Percentiles rank a stretch among this genome's conserved stretches.
These are phyloP conservation scores for Potamarius usumacintae DNA, from an alignment of 2,113 vertebrate genomes.

Conservation along the genomic window DNA sequence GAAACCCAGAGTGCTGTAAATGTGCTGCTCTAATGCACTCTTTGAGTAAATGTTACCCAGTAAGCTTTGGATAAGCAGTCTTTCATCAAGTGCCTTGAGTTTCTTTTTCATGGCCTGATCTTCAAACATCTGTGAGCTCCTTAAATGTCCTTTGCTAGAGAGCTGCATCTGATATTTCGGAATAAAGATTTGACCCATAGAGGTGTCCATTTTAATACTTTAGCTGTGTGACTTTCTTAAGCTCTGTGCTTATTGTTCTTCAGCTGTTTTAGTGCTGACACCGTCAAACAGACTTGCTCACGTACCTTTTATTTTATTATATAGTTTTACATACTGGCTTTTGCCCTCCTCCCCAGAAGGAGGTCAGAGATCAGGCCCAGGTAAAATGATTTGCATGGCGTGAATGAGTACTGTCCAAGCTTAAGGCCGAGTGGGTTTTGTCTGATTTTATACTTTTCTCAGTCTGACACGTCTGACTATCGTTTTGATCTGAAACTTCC, in stretches of 20 bases:
- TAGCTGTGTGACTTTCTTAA: not conserved
- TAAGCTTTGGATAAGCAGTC: constrained; percentile 32
- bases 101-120: constrained; percentile 44
- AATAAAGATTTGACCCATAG: constrained; percentile 16
- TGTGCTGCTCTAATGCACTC: constrained; percentile 15
- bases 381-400: not conserved
- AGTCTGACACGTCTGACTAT: not conserved
- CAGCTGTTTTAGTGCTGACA: not conserved
- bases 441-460: not conserved
- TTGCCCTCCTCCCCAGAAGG: not conserved
- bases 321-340: not conserved
- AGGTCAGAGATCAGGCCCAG: constrained; percentile 12
- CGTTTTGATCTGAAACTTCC: not conserved
- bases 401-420: not conserved
- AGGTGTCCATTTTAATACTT: constrained; percentile 17
- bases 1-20: not conserved
- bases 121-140: constrained; percentile 31
- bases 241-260: not conserved
- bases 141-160: constrained; percentile 30
- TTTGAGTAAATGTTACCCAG: constrained; percentile 34
- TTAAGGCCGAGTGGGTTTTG: not conserved
- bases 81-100: constrained; percentile 35
- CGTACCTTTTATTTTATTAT: not conserved
- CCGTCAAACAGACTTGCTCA: not conserved
- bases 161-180: constrained; percentile 20